phyloP scores from a whole-genome alignment of 2,888 invertebrate species.

The Meghimatium bilineatum region DNA sequence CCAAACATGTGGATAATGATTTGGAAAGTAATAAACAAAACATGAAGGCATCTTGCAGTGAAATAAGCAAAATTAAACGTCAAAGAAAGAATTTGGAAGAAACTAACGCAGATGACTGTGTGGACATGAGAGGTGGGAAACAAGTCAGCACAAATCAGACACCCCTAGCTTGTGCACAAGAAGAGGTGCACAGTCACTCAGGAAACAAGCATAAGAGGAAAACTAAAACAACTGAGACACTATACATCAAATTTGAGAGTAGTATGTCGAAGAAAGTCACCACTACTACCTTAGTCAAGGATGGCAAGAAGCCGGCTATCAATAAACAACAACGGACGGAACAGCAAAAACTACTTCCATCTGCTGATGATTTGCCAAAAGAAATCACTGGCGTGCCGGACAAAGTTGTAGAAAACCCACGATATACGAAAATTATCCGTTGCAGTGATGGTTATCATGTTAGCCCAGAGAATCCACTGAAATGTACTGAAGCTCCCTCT shows the following conservation, averaged over 20 bases:
- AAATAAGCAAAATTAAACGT: constrained; percentile 4
- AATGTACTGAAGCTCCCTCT: background rate
- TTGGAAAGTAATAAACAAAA: constrained; percentile 9
- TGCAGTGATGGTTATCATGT: background rate
- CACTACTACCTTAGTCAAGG: constrained; percentile 33
- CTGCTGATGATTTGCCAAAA: background rate
- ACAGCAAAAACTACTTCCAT: background rate
- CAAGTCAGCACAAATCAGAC: background rate
- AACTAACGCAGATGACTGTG: background rate
- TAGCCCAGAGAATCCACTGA: background rate
- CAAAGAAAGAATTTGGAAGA: constrained; percentile 11
- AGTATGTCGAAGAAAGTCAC: constrained; percentile 43
- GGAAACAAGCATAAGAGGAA: constrained; percentile 31
- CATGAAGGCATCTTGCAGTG: background rate
- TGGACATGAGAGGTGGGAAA: background rate
- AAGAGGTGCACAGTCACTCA: background rate
- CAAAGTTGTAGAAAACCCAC: background rate
- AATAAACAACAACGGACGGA: background rate
- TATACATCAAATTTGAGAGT: constrained; percentile 43
- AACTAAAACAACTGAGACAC: constrained; percentile 41
- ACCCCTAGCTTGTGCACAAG: background rate
- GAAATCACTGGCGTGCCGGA: background rate
- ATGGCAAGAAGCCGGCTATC: background rate
- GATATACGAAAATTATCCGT: constrained; percentile 24
- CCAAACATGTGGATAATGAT: background rate